phyloP scores from a whole-genome alignment of 2,113 vertebrate species.

The Salvator merianae region DNA sequence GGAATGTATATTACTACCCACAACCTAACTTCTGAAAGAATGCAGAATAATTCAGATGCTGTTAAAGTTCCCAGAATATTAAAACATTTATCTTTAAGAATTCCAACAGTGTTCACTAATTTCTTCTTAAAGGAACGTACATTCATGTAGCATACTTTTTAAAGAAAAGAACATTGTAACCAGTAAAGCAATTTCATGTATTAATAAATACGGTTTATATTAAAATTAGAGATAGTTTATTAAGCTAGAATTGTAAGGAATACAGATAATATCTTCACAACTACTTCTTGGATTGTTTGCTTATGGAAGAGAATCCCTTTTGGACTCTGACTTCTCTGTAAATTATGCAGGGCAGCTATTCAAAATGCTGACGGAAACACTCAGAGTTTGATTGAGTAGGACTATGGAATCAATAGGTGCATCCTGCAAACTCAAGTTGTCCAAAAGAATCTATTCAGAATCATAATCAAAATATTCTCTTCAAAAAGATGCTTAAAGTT shows the following conservation, averaged over 20 bases:
- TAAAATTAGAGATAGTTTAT: background rate
- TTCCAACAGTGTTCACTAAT: slow-evolving; percentile 29
- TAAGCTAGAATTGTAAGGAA: background rate
- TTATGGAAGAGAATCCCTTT: slow-evolving; percentile 2
- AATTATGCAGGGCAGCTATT: background rate
- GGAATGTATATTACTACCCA: background rate
- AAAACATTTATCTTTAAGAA: slow-evolving; percentile 35
- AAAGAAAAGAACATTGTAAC: slow-evolving; percentile 32
- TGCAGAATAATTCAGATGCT: slow-evolving; percentile 33
- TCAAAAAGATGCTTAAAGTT: background rate
- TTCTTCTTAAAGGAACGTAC: slow-evolving; percentile 45
- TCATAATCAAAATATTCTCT: background rate
- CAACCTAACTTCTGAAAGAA: slow-evolving; percentile 25
- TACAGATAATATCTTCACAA: background rate
- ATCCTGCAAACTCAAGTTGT: background rate
- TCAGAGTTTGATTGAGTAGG: background rate
- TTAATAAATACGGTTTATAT: slow-evolving; percentile 40
- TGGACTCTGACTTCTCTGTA: background rate
- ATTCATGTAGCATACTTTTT: slow-evolving; percentile 24
- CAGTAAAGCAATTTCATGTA: slow-evolving; percentile 8
- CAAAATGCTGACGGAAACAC: background rate
- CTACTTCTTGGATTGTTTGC: background rate
- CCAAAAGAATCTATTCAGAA: background rate
- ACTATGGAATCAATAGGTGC: background rate
- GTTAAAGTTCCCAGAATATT: slow-evolving; percentile 48